Base-by-base conservation (phyloP, 1,140 invertebrate species). In the Diuraphis noxia region DNA sequence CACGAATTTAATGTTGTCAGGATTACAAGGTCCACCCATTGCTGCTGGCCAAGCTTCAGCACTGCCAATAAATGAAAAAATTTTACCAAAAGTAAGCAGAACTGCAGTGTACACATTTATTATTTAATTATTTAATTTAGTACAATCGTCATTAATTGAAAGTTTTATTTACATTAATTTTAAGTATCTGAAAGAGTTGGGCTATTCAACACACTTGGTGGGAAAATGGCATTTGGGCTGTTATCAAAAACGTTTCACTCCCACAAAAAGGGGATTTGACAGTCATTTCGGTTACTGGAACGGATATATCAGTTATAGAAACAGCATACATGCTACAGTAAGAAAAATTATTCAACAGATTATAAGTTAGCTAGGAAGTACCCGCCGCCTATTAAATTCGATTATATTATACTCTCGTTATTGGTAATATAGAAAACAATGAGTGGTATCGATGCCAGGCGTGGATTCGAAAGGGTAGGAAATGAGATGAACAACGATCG, bases 171-270 rank as follows among this genome's bases (percentile, higher is more conserved):
- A 40, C 40, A 38, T 13, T n/a, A 56, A 72, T 23, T 84, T 92
- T 25, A 92, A 96, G 93, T 94, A 95, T 91, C 93, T 96, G 25
- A 94, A 94, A 92, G 94, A 96, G 43, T 92, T 96, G 93, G 94
- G 96, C 93, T 97, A 97, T 93, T 93, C 93, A 5, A 96, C 96
- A 0, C 95, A 95, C 93, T 94, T 96, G 34, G 94, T 97, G 72
- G 96, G 96, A 49, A 97, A 97, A 94, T 96, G 96, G 96, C 95
- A 96, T 92, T 93, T 96, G 38, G 96, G 96, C 0, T 95, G 95
- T 92, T 95, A 95, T 85, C 94, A 94, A n/a, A 94, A 94, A 90
- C 94, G 95, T 56, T 95, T 96, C 91, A 95, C 95, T 5, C 96
- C 96, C 6, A 94, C 94, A 19, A 93, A 94, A 49, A 94, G 96